Percentiles rank a stretch among this genome's conserved stretches.
phyloP scores from a whole-genome alignment of 2,888 invertebrate genomes.

The Megastigmus dorsalis region DNA sequence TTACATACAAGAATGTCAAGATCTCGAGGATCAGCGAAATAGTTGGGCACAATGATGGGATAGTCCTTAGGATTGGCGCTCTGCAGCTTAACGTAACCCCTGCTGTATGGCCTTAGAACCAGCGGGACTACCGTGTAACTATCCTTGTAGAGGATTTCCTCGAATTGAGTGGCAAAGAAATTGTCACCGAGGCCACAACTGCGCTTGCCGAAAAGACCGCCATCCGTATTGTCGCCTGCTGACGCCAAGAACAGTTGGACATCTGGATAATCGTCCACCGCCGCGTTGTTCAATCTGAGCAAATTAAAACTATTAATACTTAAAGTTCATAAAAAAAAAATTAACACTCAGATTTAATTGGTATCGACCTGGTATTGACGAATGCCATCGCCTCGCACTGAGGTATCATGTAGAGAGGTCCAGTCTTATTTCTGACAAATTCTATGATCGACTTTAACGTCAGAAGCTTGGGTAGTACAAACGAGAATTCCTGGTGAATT shows the following conservation, averaged over 20 bases:
- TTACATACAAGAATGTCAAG: constrained; percentile 81
- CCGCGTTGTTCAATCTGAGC: constrained; percentile 26
- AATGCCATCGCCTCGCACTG: constrained; percentile 88
- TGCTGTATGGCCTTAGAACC: constrained; percentile 83
- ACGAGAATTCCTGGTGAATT: constrained; percentile 76
- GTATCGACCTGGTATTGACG: constrained; percentile 81
- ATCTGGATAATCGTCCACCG: constrained; percentile 83
- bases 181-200: constrained; percentile 82
- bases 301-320: too few species aligned
- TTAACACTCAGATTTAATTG: too few species aligned
- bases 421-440: constrained; percentile 79
- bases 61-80: constrained; percentile 83
- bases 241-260: constrained; percentile 86
- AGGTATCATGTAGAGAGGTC: constrained; percentile 85
- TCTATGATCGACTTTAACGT: constrained; percentile 79
- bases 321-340: too few species aligned
- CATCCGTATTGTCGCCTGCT: constrained; percentile 86
- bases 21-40: constrained; percentile 84
- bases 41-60: constrained; percentile 92
- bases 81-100: constrained; percentile 81
- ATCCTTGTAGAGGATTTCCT: constrained; percentile 82
- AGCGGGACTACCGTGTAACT: constrained; percentile 82
- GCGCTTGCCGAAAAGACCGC: constrained; percentile 83
- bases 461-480: constrained; percentile 81
- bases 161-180: constrained; percentile 82